Base-by-base conservation (phyloP, 2,113 vertebrate genomes). In the Ovis canadensis region DNA sequence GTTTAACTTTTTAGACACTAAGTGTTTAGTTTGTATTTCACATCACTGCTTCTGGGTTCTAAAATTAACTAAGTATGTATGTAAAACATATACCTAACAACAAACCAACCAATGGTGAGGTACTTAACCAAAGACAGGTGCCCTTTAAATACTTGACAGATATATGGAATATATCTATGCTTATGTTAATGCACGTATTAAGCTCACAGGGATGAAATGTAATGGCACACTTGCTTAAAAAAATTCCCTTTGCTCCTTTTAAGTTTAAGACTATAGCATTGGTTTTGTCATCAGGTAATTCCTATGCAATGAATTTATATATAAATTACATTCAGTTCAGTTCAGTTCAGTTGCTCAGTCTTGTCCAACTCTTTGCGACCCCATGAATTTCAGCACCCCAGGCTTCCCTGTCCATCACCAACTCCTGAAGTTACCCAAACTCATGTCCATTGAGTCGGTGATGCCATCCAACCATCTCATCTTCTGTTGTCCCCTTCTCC, bases 221-320 rank as follows among this genome's bases (percentile, higher is more conserved):
- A 57, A 50, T 67, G 11, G 1, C 19, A 62, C 12, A 52, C 84
- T 93, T 88, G 16, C 2, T 92, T 67, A 92, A n/a, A 90, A 90
- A 78, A 45, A 1, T 77, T 95, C 3, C 83, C 14, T 86, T 74
- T 88, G 29, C 2, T 9, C 9, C 14, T 80, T 90, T 85, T 71
- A 81, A 23, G 2, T 67, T 94, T 97, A 97, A 71, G 13, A 85
- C 16, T 45, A 40, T 78, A 60, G 1, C 33, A 86, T 71, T 2
- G 92, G 6, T 88, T 97, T 97, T 88, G 19, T 54, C 91, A 29
- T 62, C 59, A 91, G 36, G 23, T 91, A 57, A 94, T 60, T 54
- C n/a, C n/a, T 31, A 59, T 80, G 12, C 86, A 94, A 71, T 90
- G 1, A 94, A 74, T 67, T 86, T 88, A 50, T 71, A 86, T 8